Evolutionary conservation across 53 echinoderm and acorn worm genomes (phyloP).

Genomic region (Henricia sp.): DNA sequence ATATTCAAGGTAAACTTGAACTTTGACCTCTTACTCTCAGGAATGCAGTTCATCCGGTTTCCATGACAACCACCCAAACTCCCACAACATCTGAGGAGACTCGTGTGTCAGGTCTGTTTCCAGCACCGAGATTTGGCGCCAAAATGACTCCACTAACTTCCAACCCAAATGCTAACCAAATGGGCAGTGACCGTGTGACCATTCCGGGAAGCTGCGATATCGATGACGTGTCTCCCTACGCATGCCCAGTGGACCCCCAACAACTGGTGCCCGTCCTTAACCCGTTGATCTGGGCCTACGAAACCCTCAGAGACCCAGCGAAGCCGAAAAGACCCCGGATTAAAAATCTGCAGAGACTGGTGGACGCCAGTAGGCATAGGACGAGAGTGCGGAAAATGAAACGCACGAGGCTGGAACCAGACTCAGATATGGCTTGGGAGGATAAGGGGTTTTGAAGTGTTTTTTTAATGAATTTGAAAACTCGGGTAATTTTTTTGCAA

Average conservation of each 20-base stretch:
- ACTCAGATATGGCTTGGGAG: too few species aligned
- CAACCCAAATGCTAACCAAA: background rate
- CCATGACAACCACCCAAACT: background rate
- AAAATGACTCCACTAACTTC: background rate
- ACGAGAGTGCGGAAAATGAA: slow-evolving; percentile 5
- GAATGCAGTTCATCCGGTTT: background rate
- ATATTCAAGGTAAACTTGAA: too few species aligned
- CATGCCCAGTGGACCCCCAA: background rate
- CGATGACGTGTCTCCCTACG: background rate
- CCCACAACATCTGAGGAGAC: background rate
- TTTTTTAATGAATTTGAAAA: too few species aligned
- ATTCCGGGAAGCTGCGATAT: background rate
- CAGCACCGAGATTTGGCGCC: background rate
- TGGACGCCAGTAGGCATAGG: background rate
- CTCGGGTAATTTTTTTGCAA: too few species aligned
- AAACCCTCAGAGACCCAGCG: slow-evolving; percentile 1
- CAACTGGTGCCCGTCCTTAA: background rate
- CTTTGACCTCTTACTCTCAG: background rate
- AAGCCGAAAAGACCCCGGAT: background rate
- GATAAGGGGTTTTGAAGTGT: too few species aligned
- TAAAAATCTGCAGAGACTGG: slow-evolving; percentile 23
- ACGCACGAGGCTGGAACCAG: slow-evolving; percentile 27
- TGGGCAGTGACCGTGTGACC: background rate
- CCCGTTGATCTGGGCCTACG: slow-evolving; percentile 6
- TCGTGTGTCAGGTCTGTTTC: background rate